Evolutionary conservation across 1,140 invertebrate genomes (phyloP), one percentile per base, ranked within the genome.

Genomic region (Brachionus plicatilis): DNA sequence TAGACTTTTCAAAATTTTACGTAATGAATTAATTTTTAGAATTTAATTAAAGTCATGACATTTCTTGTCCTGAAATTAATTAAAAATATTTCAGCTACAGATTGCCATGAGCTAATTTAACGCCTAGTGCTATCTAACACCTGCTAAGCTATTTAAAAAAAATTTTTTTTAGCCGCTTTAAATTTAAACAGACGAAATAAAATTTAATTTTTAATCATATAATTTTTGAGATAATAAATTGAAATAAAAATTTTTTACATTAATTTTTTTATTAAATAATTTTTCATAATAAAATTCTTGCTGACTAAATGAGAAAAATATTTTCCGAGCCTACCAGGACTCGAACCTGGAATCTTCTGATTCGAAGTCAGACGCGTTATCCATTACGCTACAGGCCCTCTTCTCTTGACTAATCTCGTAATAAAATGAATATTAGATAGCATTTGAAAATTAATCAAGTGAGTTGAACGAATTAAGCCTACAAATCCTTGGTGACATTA

Each of bases 301-400:
- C 33, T 37, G 33, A 37, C 4, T 37, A 60, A 20, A 60, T 24
- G 1, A 9, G 8, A 60, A 60, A 72, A 72, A 43, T 43, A 41
- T 43, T 12, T 12, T 20, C 68, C 68, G 76, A 80, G 76, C 76
- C 56, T 80, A 65, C 50, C 70, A 72, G 70, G 70, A 72, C 70
- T 72, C 70, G 70, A 72, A 72, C 70, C 76, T 80, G 76, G 50
- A 80, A 80, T 80, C 76, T 80, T 80, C 76, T 80, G 76, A 80
- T 80, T 80, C 76, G 76, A 80, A 80, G 76, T 80, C 76, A 80
- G 76, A 80, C 76, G 76, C 76, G 76, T 80, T 80, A 80, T 80
- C 76, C 76, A 80, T 80, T 72, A 72, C 68, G 68, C 68, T 72
- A 72, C 68, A 72, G 68, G 68, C 68, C 68, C 68, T 33, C 1